Conservation (phyloP, 2,888 invertebrate species). For the Brachycybe producta region DNA sequence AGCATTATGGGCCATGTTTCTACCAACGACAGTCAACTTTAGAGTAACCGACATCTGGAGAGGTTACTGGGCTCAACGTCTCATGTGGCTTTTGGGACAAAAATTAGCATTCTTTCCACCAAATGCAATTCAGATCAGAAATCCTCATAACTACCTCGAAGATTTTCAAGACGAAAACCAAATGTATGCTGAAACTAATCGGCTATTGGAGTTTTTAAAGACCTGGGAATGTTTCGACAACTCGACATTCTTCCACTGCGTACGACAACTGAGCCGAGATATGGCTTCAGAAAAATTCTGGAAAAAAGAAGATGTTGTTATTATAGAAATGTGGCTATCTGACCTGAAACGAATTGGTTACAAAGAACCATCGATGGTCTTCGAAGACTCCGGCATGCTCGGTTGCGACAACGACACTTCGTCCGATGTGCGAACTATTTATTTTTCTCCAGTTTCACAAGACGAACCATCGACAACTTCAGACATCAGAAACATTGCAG, state of each 20-base stretch:
- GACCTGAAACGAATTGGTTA: not conserved
- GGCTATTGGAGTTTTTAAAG: not conserved
- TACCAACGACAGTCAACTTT: slow-evolving; percentile 7
- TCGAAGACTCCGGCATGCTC: not conserved
- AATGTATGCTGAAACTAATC: not conserved
- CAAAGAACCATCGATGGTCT: slow-evolving; percentile 1
- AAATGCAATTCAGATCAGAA: slow-evolving; percentile 6
- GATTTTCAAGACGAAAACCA: slow-evolving; percentile 9
- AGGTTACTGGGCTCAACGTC: slow-evolving; percentile 15
- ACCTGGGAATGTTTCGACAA: not conserved
- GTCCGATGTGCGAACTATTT: not conserved
- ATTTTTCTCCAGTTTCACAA: not conserved
- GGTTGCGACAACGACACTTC: not conserved
- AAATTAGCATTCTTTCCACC: slow-evolving; percentile 13
- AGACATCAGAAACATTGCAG: not conserved
- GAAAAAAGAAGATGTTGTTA: not conserved
- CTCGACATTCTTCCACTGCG: slow-evolving; percentile 3
- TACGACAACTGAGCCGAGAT: not conserved
- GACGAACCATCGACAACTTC: not conserved
- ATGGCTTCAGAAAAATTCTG: slow-evolving; percentile 3
- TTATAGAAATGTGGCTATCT: not conserved
- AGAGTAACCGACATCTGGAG: slow-evolving; percentile 16
- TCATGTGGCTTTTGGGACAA: slow-evolving; percentile 14
- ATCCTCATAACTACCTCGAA: slow-evolving; percentile 8
- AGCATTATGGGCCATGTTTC: slow-evolving; percentile 9